phyloP scores from a whole-genome alignment of 2,888 invertebrate species.

The Sarcophaga variegata region DNA sequence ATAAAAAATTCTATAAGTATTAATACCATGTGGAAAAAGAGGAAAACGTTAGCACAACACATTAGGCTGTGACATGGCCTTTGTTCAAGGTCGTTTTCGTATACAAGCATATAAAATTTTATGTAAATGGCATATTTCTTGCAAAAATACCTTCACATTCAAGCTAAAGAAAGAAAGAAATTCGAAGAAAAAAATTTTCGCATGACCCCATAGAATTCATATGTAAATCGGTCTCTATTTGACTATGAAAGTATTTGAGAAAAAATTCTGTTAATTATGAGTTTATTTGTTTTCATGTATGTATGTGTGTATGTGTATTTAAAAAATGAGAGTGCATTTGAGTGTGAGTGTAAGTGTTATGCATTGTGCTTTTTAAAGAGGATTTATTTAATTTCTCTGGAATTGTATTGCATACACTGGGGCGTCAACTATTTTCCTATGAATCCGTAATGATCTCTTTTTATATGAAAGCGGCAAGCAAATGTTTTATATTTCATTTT shows the following conservation, averaged over 20 bases:
- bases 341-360: too few species aligned
- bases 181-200: not conserved
- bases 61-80: conserved; percentile 37
- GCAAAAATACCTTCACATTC: not conserved
- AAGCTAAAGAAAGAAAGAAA: not conserved
- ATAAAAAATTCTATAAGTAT: not conserved
- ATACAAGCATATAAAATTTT: not conserved
- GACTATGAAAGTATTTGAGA: not conserved
- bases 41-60: conserved; percentile 14
- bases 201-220: conserved; percentile 2
- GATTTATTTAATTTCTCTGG: conserved; percentile 13
- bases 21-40: not conserved
- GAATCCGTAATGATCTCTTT: conserved; percentile 12
- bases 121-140: not conserved
- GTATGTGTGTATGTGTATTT: not conserved
- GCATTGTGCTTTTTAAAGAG: not conserved
- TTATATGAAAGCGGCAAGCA: not conserved
- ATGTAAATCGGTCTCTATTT: not conserved
- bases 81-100: conserved; percentile 58
- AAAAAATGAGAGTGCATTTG: not conserved
- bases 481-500: conserved; percentile 10
- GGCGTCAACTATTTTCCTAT: conserved; percentile 31
- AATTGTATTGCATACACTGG: conserved; percentile 44
- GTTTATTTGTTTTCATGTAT: not conserved
- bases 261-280: not conserved